Percentiles rank a stretch among this genome's conserved stretches.
Conservation (phyloP, 2,113 vertebrate species). For the Daphoenositta chrysoptera region DNA sequence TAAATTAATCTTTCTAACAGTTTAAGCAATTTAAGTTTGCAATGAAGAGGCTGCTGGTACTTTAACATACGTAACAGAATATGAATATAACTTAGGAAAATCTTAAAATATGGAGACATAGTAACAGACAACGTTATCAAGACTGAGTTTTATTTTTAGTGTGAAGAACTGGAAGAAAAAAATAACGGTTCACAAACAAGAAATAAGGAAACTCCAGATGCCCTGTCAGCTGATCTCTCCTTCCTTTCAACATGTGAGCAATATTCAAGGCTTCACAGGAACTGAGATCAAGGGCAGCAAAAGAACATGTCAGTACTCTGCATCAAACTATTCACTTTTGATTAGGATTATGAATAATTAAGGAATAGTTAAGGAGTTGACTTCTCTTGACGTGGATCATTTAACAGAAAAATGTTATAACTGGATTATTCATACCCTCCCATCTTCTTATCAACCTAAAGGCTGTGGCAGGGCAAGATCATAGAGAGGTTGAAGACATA, state of each 20-base stretch:
- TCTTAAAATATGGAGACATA: neutral
- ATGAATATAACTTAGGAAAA: neutral
- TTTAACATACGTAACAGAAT: neutral
- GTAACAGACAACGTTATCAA: neutral
- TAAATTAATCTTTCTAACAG: neutral
- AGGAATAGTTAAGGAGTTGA: neutral
- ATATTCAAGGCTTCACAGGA: neutral
- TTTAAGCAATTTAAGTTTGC: neutral
- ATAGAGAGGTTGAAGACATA: neutral
- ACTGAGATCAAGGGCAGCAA: neutral
- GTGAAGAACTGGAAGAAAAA: neutral
- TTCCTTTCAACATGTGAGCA: neutral
- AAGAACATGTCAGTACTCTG: neutral
- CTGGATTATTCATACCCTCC: neutral
- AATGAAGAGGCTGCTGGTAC: neutral
- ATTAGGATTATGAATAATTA: neutral
- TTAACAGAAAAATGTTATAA: neutral
- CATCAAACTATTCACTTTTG: neutral
- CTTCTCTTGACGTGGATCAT: neutral
- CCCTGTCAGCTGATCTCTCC: neutral
- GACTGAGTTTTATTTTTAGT: neutral
- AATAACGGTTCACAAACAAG: neutral
- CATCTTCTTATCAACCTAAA: neutral
- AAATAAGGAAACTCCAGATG: neutral
- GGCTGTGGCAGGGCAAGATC: neutral